Evolutionary conservation across 2,888 invertebrate species (phyloP).

Genomic region (Fragum whitleyi): DNA sequence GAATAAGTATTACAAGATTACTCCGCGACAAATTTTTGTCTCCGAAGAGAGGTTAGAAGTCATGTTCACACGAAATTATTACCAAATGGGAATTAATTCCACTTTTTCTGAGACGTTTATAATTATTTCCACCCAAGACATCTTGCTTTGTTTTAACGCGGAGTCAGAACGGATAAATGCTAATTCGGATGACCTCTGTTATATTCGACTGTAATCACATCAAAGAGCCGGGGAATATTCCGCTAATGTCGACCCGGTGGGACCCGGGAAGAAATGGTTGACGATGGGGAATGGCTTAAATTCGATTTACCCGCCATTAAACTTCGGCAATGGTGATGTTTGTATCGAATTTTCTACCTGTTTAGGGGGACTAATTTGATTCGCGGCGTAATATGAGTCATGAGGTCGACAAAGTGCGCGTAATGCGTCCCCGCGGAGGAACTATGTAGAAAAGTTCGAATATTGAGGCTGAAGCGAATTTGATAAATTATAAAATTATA

Average conservation of each 20-base stretch:
- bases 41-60: conserved; percentile 33
- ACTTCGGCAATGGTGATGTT: conserved; percentile 56
- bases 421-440: conserved; percentile 52
- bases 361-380: conserved; percentile 62
- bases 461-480: conserved; percentile 45
- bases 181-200: conserved; percentile 57
- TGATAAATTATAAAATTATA: conserved; percentile 50
- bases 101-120: conserved; percentile 30
- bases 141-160: conserved; percentile 51
- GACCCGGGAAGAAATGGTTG: conserved; percentile 23
- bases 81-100: conserved; percentile 23
- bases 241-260: conserved; percentile 49
- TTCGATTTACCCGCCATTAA: conserved; percentile 48
- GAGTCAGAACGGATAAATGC: conserved; percentile 37
- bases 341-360: conserved; percentile 64
- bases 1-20: not conserved
- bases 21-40: conserved; percentile 42
- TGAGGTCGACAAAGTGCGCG: conserved; percentile 52
- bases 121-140: conserved; percentile 34
- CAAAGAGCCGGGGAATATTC: conserved; percentile 43
- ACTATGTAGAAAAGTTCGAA: conserved; percentile 38
- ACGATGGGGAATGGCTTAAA: conserved; percentile 54
- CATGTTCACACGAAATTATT: conserved; percentile 29
- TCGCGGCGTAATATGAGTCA: conserved; percentile 58
- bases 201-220: conserved; percentile 53